Conservation (phyloP, 2,888 invertebrate species). For the Drosophila histrio region DNA sequence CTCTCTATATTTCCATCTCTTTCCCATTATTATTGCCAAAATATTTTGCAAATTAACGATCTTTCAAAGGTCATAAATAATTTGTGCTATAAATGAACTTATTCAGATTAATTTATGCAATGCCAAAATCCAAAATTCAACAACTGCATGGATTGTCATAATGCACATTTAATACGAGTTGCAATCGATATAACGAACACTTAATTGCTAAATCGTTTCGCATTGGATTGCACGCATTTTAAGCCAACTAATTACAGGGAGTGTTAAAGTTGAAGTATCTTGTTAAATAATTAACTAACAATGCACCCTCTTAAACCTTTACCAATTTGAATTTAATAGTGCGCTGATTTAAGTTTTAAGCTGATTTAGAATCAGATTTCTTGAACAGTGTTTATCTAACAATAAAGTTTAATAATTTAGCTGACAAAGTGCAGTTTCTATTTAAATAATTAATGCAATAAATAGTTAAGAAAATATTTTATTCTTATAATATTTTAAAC, state of each 20-base stretch:
- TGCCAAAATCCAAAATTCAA: constrained; percentile 20
- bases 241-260: neutral
- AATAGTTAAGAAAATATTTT: too few relatives aligned
- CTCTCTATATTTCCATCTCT: neutral
- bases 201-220: neutral
- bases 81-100: constrained; percentile 34
- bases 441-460: too few relatives aligned
- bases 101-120: constrained; percentile 60
- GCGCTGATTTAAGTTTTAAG: neutral
- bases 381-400: neutral
- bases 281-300: neutral
- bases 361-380: neutral
- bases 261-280: neutral
- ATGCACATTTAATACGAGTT: constrained; percentile 7
- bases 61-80: constrained; percentile 47
- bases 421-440: too few relatives aligned
- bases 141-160: constrained; percentile 1
- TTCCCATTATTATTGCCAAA: constrained; percentile 23
- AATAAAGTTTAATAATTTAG: too few relatives aligned
- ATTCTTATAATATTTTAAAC: too few relatives aligned
- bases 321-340: neutral
- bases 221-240: neutral
- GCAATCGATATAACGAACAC: constrained; percentile 4
- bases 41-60: constrained; percentile 65
- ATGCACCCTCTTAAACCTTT: neutral